Evolutionary conservation across 2,888 invertebrate species (phyloP), one percentile per base, ranked within the genome.

Genomic region (Acronicta psi): DNA sequence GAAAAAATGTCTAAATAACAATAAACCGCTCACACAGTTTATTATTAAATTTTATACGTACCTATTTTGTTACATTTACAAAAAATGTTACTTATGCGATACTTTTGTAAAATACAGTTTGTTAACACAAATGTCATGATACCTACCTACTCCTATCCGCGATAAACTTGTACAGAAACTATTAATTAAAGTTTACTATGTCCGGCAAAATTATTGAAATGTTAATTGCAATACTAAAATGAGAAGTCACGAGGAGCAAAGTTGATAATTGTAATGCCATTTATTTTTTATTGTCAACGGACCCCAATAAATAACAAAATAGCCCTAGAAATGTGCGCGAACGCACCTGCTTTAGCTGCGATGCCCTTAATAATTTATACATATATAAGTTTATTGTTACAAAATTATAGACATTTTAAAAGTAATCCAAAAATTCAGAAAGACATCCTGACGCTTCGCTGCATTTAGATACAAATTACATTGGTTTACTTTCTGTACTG

Each of bases 241-340:
- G 81, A 87, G 83, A 83, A 81, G 72, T 79, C 75, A 62, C 43
- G 66, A 69, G 71, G 77, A 85, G 86, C 87, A 87, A 75, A 81
- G 79, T 85, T 82, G 79, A 82, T 90, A 89, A 91, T 90, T 88
- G 86, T 86, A 73, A 81, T 87, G 89, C 83, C 85, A 88, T 90
- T 89, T 86, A 71, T 82, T 89, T 90, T 89, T 90, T 90, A 82
- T 82, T 73, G 76, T 72, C 67, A 62, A 66, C 67, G 60, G 60
- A 77, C 83, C 83, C 81, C 77, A 84, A 87, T 87, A 86, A 85
- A 86, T 83, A 81, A 85, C 80, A 60, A 70, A 79, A 80, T 82
- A 78, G 71, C 74, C 76, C 80, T 76, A 81, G 80, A 82, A 87
- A 87, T 81, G 86, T 87, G 87, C 66, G 67, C 73, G 41, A 62